A percentile compares a stretch with the other conserved stretches of the same genome.
phyloP scores from a whole-genome alignment of 2,888 invertebrate species.

The Drosophila percnosoma region DNA sequence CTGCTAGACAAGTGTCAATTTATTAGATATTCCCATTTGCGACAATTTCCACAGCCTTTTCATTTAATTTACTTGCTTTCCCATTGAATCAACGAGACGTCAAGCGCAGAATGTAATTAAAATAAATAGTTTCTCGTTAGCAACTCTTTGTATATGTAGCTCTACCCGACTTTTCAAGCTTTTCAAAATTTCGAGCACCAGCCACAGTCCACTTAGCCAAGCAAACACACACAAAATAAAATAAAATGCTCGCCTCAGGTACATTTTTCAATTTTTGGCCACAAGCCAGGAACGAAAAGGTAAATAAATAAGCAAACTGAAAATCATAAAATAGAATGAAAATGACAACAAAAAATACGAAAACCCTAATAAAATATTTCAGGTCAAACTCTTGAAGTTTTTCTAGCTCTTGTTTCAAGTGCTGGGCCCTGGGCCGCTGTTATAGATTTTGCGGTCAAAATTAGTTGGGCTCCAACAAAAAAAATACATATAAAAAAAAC shows the following conservation, averaged over 20 bases:
- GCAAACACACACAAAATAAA: constrained; percentile 3
- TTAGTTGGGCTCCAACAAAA: constrained; percentile 41
- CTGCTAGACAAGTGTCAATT: constrained; percentile 16
- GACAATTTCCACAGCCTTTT: constrained; percentile 13
- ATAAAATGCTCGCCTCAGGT: not conserved
- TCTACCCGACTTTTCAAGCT: constrained; percentile 6
- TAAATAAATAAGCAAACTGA: constrained; percentile 43
- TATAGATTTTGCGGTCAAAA: constrained; percentile 64
- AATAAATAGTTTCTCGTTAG: constrained; percentile 32
- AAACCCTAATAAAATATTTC: constrained; percentile 48
- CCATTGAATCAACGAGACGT: constrained; percentile 25
- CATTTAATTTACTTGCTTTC: constrained; percentile 7
- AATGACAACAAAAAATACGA: not conserved
- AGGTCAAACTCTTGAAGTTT: constrained; percentile 58
- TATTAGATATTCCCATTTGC: not conserved
- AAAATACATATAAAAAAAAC: not conserved
- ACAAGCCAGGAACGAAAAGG: constrained; percentile 16
- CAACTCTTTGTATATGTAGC: not conserved
- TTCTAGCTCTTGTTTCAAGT: constrained; percentile 29
- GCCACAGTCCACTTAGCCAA: constrained; percentile 22
- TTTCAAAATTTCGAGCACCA: constrained; percentile 52
- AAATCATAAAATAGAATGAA: constrained; percentile 42
- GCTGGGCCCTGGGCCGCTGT: constrained; percentile 17
- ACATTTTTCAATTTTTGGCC: constrained; percentile 34
- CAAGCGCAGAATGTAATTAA: constrained; percentile 39